Conservation (phyloP, 2,113 vertebrate genomes). For the Antigone vipio region DNA sequence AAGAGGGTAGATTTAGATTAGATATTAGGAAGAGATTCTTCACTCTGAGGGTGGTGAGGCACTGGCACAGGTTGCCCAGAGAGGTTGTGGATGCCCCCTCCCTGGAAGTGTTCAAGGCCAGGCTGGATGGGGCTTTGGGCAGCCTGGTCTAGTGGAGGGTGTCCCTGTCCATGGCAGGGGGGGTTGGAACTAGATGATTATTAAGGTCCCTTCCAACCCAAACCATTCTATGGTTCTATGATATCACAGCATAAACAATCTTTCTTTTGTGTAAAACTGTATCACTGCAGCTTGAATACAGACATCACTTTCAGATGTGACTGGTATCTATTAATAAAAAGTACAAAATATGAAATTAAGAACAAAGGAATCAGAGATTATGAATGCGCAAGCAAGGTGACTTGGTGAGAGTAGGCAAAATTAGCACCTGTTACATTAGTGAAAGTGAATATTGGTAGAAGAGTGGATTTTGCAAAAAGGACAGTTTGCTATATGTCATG, state of each 20-base stretch:
- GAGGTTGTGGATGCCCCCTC: too few species aligned
- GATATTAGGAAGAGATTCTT: too few species aligned
- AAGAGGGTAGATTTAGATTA: too few species aligned
- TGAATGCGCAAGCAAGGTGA: not conserved
- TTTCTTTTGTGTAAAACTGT: not conserved
- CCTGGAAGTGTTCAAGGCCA: too few species aligned
- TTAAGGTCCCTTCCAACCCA: too few species aligned
- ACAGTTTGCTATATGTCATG: not conserved
- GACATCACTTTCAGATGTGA: not conserved
- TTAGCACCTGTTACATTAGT: not conserved
- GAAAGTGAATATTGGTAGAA: not conserved
- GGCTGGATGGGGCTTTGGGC: too few species aligned
- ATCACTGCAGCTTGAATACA: not conserved
- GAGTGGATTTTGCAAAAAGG: not conserved
- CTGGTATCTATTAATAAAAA: not conserved
- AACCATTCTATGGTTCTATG: too few species aligned
- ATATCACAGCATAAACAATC: not conserved
- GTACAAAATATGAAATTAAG: not conserved
- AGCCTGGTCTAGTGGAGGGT: too few species aligned
- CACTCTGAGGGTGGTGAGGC: too few species aligned
- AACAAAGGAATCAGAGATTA: not conserved
- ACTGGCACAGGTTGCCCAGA: too few species aligned
- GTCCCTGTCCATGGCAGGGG: too few species aligned
- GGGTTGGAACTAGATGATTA: too few species aligned
- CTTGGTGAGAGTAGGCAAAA: not conserved